phyloP scores from a whole-genome alignment of 92 coral and sea anemone genomes.

The Pocillopora grandis region DNA sequence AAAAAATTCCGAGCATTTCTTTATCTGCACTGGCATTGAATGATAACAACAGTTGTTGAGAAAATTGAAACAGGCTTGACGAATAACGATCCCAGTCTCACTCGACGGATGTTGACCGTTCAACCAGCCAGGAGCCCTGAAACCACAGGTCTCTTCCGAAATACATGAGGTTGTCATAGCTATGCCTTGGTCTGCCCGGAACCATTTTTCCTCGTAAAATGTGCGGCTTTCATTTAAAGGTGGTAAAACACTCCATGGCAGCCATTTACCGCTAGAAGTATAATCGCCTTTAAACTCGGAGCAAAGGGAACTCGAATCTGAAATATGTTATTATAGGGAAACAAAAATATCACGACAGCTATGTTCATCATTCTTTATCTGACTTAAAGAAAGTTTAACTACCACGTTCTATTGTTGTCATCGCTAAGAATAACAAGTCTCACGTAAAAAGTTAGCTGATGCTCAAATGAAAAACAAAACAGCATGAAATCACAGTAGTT shows the following conservation, averaged over 20 bases:
- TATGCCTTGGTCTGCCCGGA: neutral
- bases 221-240: neutral
- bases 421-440: too few relatives aligned
- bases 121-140: slow-evolving; percentile 60
- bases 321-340: neutral
- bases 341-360: too few relatives aligned
- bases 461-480: too few relatives aligned
- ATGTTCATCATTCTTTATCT: too few relatives aligned
- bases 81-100: slow-evolving; percentile 34
- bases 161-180: slow-evolving; percentile 11
- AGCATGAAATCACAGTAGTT: too few relatives aligned
- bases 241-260: slow-evolving; percentile 2
- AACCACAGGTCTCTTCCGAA: slow-evolving; percentile 25
- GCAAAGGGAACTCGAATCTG: slow-evolving; percentile 20
- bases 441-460: too few relatives aligned
- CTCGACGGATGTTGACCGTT: slow-evolving; percentile 44
- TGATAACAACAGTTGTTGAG: slow-evolving; percentile 19
- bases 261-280: neutral
- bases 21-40: slow-evolving; percentile 22
- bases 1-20: slow-evolving; percentile 20
- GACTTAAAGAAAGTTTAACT: too few relatives aligned
- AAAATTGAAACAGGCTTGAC: slow-evolving; percentile 21
- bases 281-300: neutral
- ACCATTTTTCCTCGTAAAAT: slow-evolving; percentile 2
- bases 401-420: too few relatives aligned